These are phyloP conservation scores for Mizuhopecten yessoensis DNA, from an alignment of 1,140 invertebrate species.

Conservation along the genomic window DNA sequence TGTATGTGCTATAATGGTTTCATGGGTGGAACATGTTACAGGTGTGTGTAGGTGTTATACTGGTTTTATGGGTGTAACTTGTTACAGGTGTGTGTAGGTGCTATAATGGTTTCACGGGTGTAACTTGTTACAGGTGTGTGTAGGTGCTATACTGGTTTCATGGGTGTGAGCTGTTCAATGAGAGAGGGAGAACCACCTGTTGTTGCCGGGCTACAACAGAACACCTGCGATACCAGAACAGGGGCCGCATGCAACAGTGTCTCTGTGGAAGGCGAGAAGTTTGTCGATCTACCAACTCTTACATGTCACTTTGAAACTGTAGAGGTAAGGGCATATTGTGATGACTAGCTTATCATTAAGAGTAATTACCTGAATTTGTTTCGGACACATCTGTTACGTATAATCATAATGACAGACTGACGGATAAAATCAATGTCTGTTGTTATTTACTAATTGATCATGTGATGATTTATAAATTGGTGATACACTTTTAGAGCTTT, in stretches of 20 bases:
- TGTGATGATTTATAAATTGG: too few species aligned
- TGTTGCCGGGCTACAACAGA: neutral
- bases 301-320: neutral
- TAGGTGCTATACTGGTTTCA: neutral
- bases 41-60: too few species aligned
- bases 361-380: too few species aligned
- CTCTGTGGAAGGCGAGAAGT: neutral
- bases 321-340: neutral
- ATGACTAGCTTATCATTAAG: too few species aligned
- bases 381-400: too few species aligned
- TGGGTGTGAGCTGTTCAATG: neutral
- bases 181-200: neutral
- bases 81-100: slow-evolving; percentile 13
- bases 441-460: too few species aligned
- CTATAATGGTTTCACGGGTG: neutral
- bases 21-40: too few species aligned
- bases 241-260: slow-evolving; percentile 23
- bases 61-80: too few species aligned
- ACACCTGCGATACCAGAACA: neutral
- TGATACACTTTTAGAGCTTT: too few species aligned
- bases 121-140: neutral
- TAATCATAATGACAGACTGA: too few species aligned
- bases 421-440: too few species aligned
- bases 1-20: too few species aligned
- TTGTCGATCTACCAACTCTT: neutral